Evolutionary conservation across 92 coral and sea anemone genomes (phyloP).

Genomic region (Porites evermanni): DNA sequence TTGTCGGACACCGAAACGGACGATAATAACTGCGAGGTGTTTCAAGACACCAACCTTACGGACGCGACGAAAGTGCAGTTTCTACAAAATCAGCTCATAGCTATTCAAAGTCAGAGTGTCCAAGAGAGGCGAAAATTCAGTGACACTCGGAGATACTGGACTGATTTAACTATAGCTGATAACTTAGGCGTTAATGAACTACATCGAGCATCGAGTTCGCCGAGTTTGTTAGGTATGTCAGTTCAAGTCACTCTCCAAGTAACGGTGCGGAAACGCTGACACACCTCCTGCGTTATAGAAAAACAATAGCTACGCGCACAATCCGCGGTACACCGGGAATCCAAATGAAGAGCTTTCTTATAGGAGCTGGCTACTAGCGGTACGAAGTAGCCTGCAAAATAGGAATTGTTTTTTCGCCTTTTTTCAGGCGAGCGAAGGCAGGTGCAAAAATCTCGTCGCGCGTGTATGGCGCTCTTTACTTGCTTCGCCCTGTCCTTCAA

Average conservation of each 20-base stretch:
- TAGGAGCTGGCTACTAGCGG: too few species aligned
- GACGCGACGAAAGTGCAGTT: conserved; percentile 81
- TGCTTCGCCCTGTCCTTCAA: too few species aligned
- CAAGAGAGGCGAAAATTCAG: conserved; percentile 83
- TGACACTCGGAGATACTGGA: conserved; percentile 78
- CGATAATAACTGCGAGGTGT: conserved; percentile 10
- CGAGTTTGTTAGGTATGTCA: conserved; percentile 77
- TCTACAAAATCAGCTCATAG: conserved; percentile 67
- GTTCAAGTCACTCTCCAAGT: too few species aligned
- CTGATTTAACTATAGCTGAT: conserved; percentile 59
- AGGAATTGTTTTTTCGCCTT: too few species aligned
- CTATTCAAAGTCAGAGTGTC: conserved; percentile 67
- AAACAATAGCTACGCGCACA: too few species aligned
- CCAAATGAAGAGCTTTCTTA: too few species aligned
- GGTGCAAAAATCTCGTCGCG: too few species aligned
- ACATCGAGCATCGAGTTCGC: conserved; percentile 84
- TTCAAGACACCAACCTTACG: conserved; percentile 65
- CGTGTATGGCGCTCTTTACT: too few species aligned
- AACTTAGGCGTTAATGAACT: conserved; percentile 45
- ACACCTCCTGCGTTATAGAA: background rate
- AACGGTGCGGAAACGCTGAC: background rate
- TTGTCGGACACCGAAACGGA: conserved; percentile 36
- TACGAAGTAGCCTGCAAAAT: too few species aligned
- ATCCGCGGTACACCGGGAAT: too few species aligned
- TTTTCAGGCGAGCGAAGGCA: too few species aligned